These are phyloP conservation scores for Synanthedon formicaeformis DNA, from an alignment of 2,888 invertebrate genomes.

Conservation along the genomic window DNA sequence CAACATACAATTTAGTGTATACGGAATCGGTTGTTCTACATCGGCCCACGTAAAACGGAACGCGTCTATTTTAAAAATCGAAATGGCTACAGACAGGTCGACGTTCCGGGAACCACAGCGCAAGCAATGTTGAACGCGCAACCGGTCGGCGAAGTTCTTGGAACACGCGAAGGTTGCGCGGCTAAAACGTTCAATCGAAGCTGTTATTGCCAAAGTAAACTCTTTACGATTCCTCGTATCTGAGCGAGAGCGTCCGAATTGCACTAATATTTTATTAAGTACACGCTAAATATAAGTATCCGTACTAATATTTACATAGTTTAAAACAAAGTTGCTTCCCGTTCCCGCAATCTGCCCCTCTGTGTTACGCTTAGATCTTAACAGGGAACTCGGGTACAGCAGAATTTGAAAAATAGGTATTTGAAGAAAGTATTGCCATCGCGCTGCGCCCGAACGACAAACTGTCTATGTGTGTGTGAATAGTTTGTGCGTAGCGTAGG, in stretches of 20 bases:
- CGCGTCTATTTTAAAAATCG: conserved; percentile 60
- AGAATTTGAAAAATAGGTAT: too few species aligned
- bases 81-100: conserved; percentile 38
- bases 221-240: not conserved
- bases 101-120: conserved; percentile 41
- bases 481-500: too few species aligned
- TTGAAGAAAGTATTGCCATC: too few species aligned
- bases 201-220: conserved; percentile 32
- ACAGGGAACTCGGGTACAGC: too few species aligned
- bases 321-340: too few species aligned
- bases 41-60: conserved; percentile 41
- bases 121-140: conserved; percentile 17
- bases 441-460: too few species aligned
- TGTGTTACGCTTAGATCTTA: too few species aligned
- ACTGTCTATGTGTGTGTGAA: too few species aligned
- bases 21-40: conserved; percentile 37
- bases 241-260: not conserved
- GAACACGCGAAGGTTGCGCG: conserved; percentile 55
- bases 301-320: too few species aligned
- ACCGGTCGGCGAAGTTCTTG: conserved; percentile 48
- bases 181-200: conserved; percentile 41
- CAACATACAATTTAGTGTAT: conserved; percentile 43
- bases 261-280: not conserved
- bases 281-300: too few species aligned
- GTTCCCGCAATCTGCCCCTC: too few species aligned